These are phyloP conservation scores for Ctenoplectra terminalis DNA, from an alignment of 1,140 invertebrate species.

Conservation along the genomic window DNA sequence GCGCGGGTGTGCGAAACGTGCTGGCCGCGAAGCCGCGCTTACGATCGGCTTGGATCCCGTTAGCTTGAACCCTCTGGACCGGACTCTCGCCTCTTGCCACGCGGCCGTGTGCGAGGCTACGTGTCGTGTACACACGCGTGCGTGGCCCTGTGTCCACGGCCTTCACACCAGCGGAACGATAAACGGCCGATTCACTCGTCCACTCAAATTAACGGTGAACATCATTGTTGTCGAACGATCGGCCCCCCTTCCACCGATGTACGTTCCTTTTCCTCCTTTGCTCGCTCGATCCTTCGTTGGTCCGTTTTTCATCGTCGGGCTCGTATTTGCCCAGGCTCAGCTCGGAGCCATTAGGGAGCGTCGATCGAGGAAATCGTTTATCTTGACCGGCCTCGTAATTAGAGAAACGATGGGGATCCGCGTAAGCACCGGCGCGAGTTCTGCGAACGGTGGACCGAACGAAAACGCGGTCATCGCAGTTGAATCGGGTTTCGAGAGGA, in stretches of 20 bases:
- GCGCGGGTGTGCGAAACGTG: constrained; percentile 39
- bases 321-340: constrained; percentile 23
- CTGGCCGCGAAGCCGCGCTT: constrained; percentile 54
- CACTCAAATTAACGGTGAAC: constrained; percentile 74
- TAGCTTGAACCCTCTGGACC: constrained; percentile 77
- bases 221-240: constrained; percentile 65
- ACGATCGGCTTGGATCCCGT: constrained; percentile 76
- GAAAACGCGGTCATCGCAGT: constrained; percentile 30
- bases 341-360: constrained; percentile 21
- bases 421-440: neutral
- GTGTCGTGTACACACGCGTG: constrained; percentile 16
- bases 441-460: neutral
- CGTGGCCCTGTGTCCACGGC: constrained; percentile 18
- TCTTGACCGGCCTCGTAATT: constrained; percentile 33
- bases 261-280: no score
- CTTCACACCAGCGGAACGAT: constrained; percentile 46
- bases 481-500: neutral
- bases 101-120: constrained; percentile 9
- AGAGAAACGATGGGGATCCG: constrained; percentile 24
- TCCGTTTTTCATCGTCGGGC: constrained; percentile 9
- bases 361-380: constrained; percentile 41
- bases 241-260: neutral
- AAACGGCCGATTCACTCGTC: constrained; percentile 52
- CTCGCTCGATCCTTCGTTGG: no score
- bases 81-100: constrained; percentile 53